Conservation (phyloP, 2,113 vertebrate genomes). For the Lutjanus erythropterus region DNA sequence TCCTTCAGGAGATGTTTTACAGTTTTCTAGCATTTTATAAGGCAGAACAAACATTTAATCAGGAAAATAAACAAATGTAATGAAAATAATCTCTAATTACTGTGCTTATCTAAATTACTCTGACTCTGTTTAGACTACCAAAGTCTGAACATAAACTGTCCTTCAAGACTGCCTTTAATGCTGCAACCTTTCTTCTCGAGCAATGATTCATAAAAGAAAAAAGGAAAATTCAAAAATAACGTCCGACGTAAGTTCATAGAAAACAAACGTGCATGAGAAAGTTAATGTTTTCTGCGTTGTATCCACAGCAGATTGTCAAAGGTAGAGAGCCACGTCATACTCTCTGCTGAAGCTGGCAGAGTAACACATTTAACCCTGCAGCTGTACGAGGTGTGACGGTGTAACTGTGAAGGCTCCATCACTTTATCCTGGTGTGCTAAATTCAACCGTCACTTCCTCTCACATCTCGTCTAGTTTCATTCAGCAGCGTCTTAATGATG, state of each 20-base stretch:
- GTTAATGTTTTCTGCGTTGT: constrained; percentile 1
- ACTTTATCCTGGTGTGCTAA: background rate
- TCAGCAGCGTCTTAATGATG: constrained; percentile 6
- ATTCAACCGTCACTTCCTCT: constrained; percentile 26
- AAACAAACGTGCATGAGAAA: background rate
- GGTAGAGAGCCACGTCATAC: background rate
- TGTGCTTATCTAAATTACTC: background rate
- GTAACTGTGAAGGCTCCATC: constrained; percentile 5
- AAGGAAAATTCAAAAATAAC: background rate
- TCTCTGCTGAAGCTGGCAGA: constrained; percentile 16
- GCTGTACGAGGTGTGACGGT: constrained; percentile 32
- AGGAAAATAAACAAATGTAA: background rate
- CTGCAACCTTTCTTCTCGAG: background rate
- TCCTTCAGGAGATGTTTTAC: background rate
- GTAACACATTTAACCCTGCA: constrained; percentile 5
- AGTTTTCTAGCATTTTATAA: background rate
- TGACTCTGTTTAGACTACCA: background rate
- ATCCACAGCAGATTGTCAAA: background rate
- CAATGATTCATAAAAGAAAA: background rate
- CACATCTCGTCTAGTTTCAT: background rate
- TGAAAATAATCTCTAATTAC: too few species aligned
- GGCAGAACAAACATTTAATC: background rate
- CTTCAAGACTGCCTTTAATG: too few species aligned
- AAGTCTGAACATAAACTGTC: background rate
- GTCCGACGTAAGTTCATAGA: background rate